Evolutionary conservation across 1,140 invertebrate species (phyloP).

Genomic region (Listronotus oregonensis): DNA sequence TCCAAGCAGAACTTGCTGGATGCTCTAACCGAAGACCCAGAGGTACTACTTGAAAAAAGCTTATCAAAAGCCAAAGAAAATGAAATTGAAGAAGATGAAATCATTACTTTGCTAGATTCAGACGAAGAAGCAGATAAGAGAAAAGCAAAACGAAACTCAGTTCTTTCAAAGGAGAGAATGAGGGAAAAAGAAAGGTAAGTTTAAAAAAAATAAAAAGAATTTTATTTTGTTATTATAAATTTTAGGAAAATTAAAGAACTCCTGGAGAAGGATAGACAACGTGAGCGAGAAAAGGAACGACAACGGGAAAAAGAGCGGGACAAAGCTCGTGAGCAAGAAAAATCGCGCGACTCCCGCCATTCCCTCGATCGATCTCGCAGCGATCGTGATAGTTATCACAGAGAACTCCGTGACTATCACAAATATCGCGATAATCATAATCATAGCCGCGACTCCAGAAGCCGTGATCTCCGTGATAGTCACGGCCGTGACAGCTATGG

Average conservation of each 20-base stretch:
- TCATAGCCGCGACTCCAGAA: slow-evolving; percentile 28
- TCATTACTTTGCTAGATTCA: slow-evolving; percentile 54
- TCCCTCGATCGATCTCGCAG: slow-evolving; percentile 9
- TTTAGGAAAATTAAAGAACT: slow-evolving; percentile 31
- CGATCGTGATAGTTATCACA: slow-evolving; percentile 20
- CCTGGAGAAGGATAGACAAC: slow-evolving; percentile 33
- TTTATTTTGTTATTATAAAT: not conserved
- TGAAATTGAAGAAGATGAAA: slow-evolving; percentile 46
- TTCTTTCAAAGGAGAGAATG: slow-evolving; percentile 13
- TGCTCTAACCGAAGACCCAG: slow-evolving; percentile 59
- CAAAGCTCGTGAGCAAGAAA: slow-evolving; percentile 49
- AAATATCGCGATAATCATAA: slow-evolving; percentile 18
- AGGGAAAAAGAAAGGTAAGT: slow-evolving; percentile 39
- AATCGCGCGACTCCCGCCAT: not conserved
- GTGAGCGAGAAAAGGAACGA: slow-evolving; percentile 33
- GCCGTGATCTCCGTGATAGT: slow-evolving; percentile 11
- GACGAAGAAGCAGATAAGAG: slow-evolving; percentile 49
- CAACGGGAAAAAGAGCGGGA: slow-evolving; percentile 53
- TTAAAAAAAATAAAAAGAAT: not conserved
- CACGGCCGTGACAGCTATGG: slow-evolving; percentile 51
- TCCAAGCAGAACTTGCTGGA: slow-evolving; percentile 67
- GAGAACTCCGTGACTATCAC: slow-evolving; percentile 24
- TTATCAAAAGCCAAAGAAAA: slow-evolving; percentile 21
- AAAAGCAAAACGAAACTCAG: slow-evolving; percentile 36
- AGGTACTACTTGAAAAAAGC: slow-evolving; percentile 28